Conservation (phyloP, 2,797 vertebrate species). For the Sebastes kiyomatsui region DNA sequence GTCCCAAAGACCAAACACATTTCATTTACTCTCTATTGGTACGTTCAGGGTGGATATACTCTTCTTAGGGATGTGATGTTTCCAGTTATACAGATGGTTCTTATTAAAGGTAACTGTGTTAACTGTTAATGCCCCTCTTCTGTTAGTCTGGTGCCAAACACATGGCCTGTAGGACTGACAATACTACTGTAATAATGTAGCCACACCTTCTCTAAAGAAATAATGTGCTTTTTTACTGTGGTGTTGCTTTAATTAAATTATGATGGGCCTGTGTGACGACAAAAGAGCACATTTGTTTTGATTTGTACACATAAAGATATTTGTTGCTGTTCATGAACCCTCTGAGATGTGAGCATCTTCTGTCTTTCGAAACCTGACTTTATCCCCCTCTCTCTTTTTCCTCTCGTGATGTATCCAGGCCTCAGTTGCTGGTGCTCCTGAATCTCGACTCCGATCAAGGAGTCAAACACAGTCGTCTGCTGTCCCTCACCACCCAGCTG, state of each 20-base stretch:
- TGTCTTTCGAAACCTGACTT: neutral
- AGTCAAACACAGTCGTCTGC: slow-evolving; percentile 91
- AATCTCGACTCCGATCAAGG: slow-evolving; percentile 87
- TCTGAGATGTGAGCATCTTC: neutral
- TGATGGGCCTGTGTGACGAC: neutral
- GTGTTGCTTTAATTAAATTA: neutral
- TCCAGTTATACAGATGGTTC: neutral
- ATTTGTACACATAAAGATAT: neutral
- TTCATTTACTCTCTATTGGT: neutral
- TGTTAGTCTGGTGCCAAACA: neutral
- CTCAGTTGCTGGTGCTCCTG: slow-evolving; percentile 91
- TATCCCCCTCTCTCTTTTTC: neutral
- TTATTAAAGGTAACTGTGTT: neutral
- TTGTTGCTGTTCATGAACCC: neutral
- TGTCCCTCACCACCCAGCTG: slow-evolving; percentile 92
- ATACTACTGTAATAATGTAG: neutral
- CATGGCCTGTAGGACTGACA: neutral
- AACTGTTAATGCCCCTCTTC: neutral
- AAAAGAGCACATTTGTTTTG: neutral
- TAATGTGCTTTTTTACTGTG: neutral
- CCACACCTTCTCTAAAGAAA: neutral
- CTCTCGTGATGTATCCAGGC: slow-evolving; percentile 72
- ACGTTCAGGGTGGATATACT: neutral
- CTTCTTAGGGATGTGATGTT: neutral
- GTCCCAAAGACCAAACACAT: slow-evolving; percentile 8